Base-by-base conservation (phyloP, 2,113 vertebrate genomes). In the Vulpes ferrilata region DNA sequence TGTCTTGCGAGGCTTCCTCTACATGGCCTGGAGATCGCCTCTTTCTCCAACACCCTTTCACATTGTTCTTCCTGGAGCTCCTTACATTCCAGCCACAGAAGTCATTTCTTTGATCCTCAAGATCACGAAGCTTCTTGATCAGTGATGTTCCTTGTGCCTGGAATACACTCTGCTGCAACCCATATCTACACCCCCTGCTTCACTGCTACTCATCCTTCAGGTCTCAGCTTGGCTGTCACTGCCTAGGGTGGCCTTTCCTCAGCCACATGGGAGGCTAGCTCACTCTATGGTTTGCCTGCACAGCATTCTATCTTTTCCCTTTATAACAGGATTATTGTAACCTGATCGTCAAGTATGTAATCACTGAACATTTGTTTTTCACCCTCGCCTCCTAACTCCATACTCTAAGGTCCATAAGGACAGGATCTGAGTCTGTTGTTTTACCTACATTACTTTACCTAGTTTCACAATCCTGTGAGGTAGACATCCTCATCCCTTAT, bases 81-180 rank as follows among this genome's bases (percentile, higher is more conserved):
- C 86, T 91, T 71, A 71, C 43, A 59, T 15, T 81, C 38, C 64
- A 69, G 82, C 13, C 64, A 51, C 55, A 76, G 22, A 81, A 88
- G 84, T 82, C 17, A 92, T 43, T 92, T 65, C 38, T 79, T 83
- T 92, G 55, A 83, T 93, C 60, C 32, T 82, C 48, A 78, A n/a
- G 20, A 19, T 5, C 51, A 57, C 35, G 43, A 10, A 55, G 67
- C 27, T 35, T 88, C 53, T 48, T 95, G 62, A 67, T 71, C 27
- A n/a, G 0, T 22, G 64, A 59, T 13, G 27, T 2, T 67, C 51
- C 69, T 79, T 73, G 23, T 87, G 76, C 30, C 69, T 32, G 5
- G 71, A 90, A 38, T 43, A 83, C 67, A 8, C 5, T 87, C 17
- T 71, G 35, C 12, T 71, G 17, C 53, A 71, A 89, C 19, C 25